These are phyloP conservation scores for Sarcoramphus papa DNA, from an alignment of 2,797 vertebrate genomes.

Conservation along the genomic window DNA sequence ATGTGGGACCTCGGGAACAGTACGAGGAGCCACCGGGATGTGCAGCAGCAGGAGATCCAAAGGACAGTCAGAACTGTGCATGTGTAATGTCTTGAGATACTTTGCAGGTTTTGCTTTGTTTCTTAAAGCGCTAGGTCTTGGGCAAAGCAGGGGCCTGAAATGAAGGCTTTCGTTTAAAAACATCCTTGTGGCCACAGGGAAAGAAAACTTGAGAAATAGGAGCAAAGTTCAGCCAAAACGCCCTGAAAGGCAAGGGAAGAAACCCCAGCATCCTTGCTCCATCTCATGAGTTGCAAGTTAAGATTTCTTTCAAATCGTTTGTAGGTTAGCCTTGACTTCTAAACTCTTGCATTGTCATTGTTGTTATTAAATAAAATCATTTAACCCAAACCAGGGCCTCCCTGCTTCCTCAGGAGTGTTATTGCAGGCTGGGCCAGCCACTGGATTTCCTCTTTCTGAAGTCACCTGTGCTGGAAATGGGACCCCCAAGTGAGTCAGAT, in stretches of 20 bases:
- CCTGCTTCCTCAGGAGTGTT: neutral
- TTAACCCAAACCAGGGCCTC: neutral
- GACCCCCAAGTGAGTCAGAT: neutral
- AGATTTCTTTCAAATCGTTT: neutral
- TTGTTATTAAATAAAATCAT: neutral
- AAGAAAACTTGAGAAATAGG: neutral
- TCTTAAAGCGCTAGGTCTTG: neutral
- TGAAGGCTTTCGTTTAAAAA: neutral
- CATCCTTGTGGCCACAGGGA: fast-evolving
- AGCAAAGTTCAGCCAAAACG: neutral
- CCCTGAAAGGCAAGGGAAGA: neutral
- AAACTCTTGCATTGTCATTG: neutral
- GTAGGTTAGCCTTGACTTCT: neutral
- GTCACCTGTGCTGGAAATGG: neutral
- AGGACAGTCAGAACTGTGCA: neutral
- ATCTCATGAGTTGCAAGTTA: no score
- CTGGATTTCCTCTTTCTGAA: neutral
- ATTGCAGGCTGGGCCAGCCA: neutral
- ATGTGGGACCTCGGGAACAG: fast-evolving
- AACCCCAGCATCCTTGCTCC: neutral
- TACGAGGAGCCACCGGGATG: neutral
- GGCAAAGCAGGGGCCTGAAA: neutral
- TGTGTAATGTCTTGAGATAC: neutral
- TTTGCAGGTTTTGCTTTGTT: neutral
- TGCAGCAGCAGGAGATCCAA: neutral